Base-by-base conservation (phyloP, 2,888 invertebrate species). In the Synanthedon tipuliformis region DNA sequence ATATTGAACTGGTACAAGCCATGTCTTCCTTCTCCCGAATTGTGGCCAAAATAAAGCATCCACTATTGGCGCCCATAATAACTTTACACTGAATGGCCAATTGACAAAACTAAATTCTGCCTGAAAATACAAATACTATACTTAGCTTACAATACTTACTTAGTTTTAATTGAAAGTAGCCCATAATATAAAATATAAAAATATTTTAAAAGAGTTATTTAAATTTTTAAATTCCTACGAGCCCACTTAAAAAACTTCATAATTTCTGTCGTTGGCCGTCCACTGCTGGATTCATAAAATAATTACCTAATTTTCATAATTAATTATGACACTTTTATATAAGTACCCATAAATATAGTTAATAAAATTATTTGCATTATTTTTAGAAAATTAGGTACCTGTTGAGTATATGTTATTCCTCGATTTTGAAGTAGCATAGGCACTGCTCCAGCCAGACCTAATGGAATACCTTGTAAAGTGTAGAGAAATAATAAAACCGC, bases 31-130 rank as follows among this genome's bases (percentile, higher is more conserved):
- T 23, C 99, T 89, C 1, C 99, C 99, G 80, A 99, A 94, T 57
- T 90, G 85, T 10, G 90, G 86, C 59, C 92, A 92, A 75, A 94
- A 99, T 50, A 97, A 75, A 0, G 98, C 94, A 82, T 99, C 99
- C 4, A 99, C 98, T 61, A 99, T 91, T 1, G 99, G 99, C 0
- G 99, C 99, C 99, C 99, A 99, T 54, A 99, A 74, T 50, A 99
- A 84, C 79, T 99, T 99, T 50, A 99, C 81, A 75, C 92, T 92
- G 67, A 95, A 95, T 0, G 97, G 97, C 97, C 97, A 98, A 65
- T 92, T 92, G 0, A 95, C 96, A 71, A 97, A 95, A 84, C 98
- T 98, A 77, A 97, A 95, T 75, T 95, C 94, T 13, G 95, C 95
- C 93, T 93, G 75, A 58, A 89, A 89, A 60, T 53, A 50, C 60